Conservation (phyloP, 2,888 invertebrate species). For the Trissolcus brochymenae region DNA sequence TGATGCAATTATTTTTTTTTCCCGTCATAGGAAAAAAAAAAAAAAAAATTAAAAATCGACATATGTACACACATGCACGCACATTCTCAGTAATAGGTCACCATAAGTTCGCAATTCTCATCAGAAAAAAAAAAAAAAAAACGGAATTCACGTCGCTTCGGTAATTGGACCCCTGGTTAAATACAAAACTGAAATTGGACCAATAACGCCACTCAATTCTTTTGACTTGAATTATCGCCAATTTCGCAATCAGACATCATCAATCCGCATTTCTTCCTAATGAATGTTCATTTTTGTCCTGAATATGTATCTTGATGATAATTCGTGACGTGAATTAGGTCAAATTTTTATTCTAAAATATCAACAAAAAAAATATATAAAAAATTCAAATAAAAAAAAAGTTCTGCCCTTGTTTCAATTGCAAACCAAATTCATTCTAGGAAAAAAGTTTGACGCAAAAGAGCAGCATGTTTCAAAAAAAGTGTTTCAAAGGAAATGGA, state of each 20-base stretch:
- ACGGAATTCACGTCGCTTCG: not conserved
- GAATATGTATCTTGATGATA: slow-evolving; percentile 25
- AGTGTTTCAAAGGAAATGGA: too few species aligned
- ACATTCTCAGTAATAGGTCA: not conserved
- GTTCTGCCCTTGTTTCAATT: not conserved
- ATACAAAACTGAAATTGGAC: slow-evolving; percentile 22
- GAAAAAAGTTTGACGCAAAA: too few species aligned
- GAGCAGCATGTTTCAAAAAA: too few species aligned
- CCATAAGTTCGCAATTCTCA: slow-evolving; percentile 5
- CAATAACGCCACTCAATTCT: slow-evolving; percentile 12
- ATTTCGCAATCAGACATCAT: slow-evolving; percentile 23
- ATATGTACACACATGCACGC: not conserved
- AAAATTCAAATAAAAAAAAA: too few species aligned
- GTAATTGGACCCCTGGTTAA: slow-evolving; percentile 18
- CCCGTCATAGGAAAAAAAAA: too few species aligned
- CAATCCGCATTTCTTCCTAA: slow-evolving; percentile 21
- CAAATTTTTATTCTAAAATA: not conserved
- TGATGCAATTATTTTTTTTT: too few species aligned
- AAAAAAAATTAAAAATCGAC: too few species aligned
- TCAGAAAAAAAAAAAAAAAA: slow-evolving; percentile 8
- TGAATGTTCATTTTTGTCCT: slow-evolving; percentile 24
- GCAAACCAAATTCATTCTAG: not conserved
- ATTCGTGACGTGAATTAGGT: slow-evolving; percentile 9
- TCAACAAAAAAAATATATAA: not conserved
- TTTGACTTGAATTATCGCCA: slow-evolving; percentile 18